Base-by-base conservation (phyloP, 2,797 vertebrate genomes). In the Pogonophryne albipinna region DNA sequence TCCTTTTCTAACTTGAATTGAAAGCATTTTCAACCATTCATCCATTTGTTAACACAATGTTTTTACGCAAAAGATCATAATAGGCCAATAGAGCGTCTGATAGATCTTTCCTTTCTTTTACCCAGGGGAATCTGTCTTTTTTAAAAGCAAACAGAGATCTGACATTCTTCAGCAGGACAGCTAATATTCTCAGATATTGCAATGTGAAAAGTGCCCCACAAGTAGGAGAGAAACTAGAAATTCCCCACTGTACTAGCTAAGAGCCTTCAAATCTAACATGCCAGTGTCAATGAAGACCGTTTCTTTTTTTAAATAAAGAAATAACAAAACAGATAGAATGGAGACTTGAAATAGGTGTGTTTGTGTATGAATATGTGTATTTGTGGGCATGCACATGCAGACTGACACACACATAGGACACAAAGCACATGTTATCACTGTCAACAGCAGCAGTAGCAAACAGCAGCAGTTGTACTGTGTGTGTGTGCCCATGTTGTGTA, bases 141-240 rank as follows among this genome's bases (percentile, higher is more conserved):
- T 79, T 85, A 74, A 71, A 82, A 20, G 46, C 76, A 69, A 80
- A 86, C n/a, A 64, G 64, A 72, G 80, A 86, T 79, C 72, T 84
- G 78, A 86, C 89, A 88, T 91, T 90, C 85, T 91, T 87, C 59
- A 83, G 71, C 80, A 53, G 76, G 84, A 84, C 82, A 88, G 89
- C 87, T 89, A 84, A 90, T 88, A 85, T 83, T 81, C 79, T 73
- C 74, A 83, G 87, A 91, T 94, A 92, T 89, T 83, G 84, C 78
- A 13, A 87, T 93, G 95, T 94, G 93, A 95, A 94, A 94, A 91
- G 90, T 90, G 91, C 85, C 82, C 88, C 91, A 85, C 91, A 93
- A 93, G 92, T 94, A 89, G 85, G 85, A 93, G 79, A 91, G 90
- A 94, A 95, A 95, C 91, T 93, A 93, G 91, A 95, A 93, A 94